A percentile compares a stretch with the other conserved stretches of the same genome.
Conservation (phyloP, 2,888 invertebrate species). For the Orthonevra nobilis region DNA sequence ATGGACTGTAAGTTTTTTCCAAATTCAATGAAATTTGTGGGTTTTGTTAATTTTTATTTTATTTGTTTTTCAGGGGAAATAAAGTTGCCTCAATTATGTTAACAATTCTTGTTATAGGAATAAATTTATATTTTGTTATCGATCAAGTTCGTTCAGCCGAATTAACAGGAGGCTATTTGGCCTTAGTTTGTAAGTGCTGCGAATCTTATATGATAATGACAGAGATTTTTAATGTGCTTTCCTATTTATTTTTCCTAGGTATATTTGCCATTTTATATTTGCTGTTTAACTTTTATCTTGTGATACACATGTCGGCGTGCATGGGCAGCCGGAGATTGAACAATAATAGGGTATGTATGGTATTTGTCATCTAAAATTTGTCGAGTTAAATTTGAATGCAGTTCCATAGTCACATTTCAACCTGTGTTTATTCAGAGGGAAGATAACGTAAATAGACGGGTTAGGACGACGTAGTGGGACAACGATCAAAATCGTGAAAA, state of each 20-base stretch:
- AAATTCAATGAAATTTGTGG: neutral
- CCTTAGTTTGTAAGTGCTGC: conserved; percentile 78
- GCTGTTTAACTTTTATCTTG: conserved; percentile 87
- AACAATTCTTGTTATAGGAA: conserved; percentile 86
- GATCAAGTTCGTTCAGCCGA: conserved; percentile 82
- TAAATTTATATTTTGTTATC: conserved; percentile 90
- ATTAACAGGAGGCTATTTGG: conserved; percentile 79
- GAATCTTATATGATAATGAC: neutral
- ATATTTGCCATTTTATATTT: conserved; percentile 86
- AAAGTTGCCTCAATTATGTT: conserved; percentile 85
- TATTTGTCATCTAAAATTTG: no score
- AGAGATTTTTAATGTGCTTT: neutral
- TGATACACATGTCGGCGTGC: conserved; percentile 86
- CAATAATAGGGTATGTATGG: conserved; percentile 80
- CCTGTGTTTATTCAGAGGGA: no score
- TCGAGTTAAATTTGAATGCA: no score
- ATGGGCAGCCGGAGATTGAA: conserved; percentile 83
- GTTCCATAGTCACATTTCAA: no score
- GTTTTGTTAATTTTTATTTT: neutral
- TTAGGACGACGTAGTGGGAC: no score
- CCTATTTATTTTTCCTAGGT: conserved; percentile 73
- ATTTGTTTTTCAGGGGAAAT: conserved; percentile 82
- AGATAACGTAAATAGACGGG: no score
- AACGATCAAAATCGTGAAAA: no score
- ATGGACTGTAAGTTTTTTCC: conserved; percentile 84